Conservation (phyloP, 1,140 invertebrate species). For the Wiebesia pumilae region DNA sequence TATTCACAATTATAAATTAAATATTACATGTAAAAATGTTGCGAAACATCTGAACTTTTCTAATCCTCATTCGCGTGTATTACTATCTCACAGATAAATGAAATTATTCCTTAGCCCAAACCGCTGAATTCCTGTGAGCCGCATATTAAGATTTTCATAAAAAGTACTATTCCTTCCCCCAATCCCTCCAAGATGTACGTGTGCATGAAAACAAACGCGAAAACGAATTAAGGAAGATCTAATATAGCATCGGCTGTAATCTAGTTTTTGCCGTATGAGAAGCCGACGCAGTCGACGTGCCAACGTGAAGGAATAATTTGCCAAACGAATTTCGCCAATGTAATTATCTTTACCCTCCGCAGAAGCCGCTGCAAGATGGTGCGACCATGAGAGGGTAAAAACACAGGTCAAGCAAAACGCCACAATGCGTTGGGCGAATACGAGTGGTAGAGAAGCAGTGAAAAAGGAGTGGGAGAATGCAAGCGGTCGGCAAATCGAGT, state of each 20-base stretch:
- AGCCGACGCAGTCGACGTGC: not conserved
- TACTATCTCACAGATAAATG: too few species aligned
- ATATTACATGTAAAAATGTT: too few species aligned
- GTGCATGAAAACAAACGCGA: constrained; percentile 39
- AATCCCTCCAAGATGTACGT: not conserved
- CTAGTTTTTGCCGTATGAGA: constrained; percentile 32
- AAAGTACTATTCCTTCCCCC: not conserved
- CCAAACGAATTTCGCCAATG: constrained; percentile 63
- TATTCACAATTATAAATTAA: too few species aligned
- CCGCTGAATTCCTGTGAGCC: too few species aligned
- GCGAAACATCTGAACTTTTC: too few species aligned
- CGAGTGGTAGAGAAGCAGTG: not conserved
- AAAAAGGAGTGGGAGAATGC: constrained; percentile 53
- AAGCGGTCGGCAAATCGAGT: constrained; percentile 47
- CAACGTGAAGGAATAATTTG: constrained; percentile 48
- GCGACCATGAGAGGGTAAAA: constrained; percentile 27
- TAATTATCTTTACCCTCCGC: constrained; percentile 59
- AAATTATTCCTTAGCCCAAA: too few species aligned
- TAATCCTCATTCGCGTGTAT: too few species aligned
- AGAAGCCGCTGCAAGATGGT: constrained; percentile 25
- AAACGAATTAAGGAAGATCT: constrained; percentile 50
- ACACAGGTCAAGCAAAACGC: not conserved
- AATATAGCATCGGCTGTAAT: constrained; percentile 49
- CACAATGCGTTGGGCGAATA: too few species aligned
- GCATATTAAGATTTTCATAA: too few species aligned